These are phyloP conservation scores for Micropoecilia bifurca DNA, from an alignment of 2,797 vertebrate species.

Conservation along the genomic window DNA sequence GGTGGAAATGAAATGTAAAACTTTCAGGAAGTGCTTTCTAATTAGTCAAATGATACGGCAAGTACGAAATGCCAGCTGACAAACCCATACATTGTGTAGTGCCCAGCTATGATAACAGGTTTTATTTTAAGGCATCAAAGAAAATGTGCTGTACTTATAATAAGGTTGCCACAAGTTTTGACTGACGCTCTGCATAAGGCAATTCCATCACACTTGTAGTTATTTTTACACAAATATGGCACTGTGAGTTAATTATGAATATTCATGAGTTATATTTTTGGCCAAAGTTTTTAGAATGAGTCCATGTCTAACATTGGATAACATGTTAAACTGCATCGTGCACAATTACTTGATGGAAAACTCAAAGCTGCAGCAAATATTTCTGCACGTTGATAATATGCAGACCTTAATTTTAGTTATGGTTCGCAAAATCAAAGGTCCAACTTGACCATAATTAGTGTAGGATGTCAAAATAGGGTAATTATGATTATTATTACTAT, in stretches of 20 bases:
- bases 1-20: slow-evolving; percentile 71
- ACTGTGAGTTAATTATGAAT: neutral
- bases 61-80: slow-evolving; percentile 50
- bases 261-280: slow-evolving; percentile 20
- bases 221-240: slow-evolving; percentile 19
- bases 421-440: neutral
- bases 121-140: slow-evolving; percentile 66
- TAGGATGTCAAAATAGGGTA: neutral
- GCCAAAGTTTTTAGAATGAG: neutral
- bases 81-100: slow-evolving; percentile 47
- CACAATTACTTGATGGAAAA: neutral
- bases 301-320: neutral
- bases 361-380: neutral
- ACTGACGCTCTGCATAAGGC: slow-evolving; percentile 3
- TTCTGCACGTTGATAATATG: neutral
- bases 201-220: neutral
- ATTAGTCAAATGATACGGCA: slow-evolving; percentile 72
- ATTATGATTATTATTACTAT: neutral
- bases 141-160: slow-evolving; percentile 23
- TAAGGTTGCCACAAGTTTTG: slow-evolving; percentile 34
- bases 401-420: neutral
- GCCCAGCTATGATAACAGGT: slow-evolving; percentile 32
- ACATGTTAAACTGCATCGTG: neutral
- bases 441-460: neutral
- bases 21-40: slow-evolving; percentile 67